phyloP scores from a whole-genome alignment of 2,797 vertebrate species.

The Ceryle rudis region DNA sequence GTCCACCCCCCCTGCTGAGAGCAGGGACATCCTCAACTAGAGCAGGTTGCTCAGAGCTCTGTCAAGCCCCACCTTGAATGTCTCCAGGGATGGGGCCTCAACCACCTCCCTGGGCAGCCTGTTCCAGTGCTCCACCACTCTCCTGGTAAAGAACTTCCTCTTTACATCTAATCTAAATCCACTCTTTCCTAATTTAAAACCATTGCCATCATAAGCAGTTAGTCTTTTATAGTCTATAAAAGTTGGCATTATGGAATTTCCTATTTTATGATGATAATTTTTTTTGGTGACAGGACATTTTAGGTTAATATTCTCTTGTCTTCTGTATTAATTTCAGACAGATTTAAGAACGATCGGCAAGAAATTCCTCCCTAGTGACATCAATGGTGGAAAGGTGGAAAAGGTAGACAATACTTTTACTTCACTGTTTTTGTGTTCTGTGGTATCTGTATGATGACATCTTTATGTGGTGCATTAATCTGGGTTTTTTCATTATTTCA shows the following conservation, averaged over 20 bases:
- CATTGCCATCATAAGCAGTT: neutral
- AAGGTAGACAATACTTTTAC: conserved; percentile 83
- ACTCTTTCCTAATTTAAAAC: too few relatives aligned
- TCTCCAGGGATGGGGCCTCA: too few relatives aligned
- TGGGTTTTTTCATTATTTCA: neutral
- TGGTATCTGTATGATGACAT: neutral
- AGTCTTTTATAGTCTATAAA: neutral
- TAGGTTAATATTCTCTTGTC: conserved; percentile 46
- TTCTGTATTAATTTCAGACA: conserved; percentile 85
- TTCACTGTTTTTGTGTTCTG: neutral
- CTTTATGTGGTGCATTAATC: neutral
- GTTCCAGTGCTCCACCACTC: too few relatives aligned
- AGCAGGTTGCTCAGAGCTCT: too few relatives aligned
- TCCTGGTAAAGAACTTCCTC: too few relatives aligned
- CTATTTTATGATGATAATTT: neutral
- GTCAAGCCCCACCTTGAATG: too few relatives aligned
- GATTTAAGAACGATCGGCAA: conserved; percentile 94
- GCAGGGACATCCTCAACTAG: too few relatives aligned
- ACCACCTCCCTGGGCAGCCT: too few relatives aligned
- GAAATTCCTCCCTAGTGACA: conserved; percentile 90
- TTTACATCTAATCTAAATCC: too few relatives aligned
- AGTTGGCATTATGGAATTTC: neutral
- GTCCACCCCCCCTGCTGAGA: too few relatives aligned
- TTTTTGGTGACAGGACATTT: neutral
- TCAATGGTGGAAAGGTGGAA: conserved; percentile 94